These are phyloP conservation scores for Notarius lentiginosus DNA, from an alignment of 2,113 vertebrate species.

Conservation along the genomic window DNA sequence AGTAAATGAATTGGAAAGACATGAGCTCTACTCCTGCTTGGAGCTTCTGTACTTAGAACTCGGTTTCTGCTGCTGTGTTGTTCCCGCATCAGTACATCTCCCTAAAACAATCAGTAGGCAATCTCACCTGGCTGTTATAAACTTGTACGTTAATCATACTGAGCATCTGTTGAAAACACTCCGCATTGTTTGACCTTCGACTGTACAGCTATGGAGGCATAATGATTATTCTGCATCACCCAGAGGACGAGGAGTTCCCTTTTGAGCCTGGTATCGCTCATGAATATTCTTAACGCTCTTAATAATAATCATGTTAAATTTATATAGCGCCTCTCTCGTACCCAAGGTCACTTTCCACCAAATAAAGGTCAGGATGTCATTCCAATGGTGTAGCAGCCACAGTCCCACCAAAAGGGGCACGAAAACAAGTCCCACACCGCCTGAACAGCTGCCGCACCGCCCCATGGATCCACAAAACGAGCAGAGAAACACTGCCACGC, in stretches of 20 bases:
- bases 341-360: no score
- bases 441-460: no score
- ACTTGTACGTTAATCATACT: background rate
- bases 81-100: background rate
- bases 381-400: no score
- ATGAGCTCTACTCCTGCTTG: background rate
- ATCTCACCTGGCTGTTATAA: background rate
- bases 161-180: background rate
- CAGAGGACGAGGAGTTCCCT: background rate
- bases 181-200: background rate
- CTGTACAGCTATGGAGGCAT: background rate
- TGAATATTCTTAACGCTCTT: no score
- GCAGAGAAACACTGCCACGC: no score
- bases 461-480: no score
- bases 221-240: background rate
- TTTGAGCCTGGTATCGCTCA: background rate
- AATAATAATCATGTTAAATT: no score
- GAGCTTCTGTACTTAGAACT: background rate
- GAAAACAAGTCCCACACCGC: no score
- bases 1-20: conserved; percentile 1
- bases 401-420: no score
- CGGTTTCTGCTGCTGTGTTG: background rate
- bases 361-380: no score
- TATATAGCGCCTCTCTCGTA: no score
- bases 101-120: no score